phyloP scores from a whole-genome alignment of 2,113 vertebrate species.

The Gymnocephalus cernua region DNA sequence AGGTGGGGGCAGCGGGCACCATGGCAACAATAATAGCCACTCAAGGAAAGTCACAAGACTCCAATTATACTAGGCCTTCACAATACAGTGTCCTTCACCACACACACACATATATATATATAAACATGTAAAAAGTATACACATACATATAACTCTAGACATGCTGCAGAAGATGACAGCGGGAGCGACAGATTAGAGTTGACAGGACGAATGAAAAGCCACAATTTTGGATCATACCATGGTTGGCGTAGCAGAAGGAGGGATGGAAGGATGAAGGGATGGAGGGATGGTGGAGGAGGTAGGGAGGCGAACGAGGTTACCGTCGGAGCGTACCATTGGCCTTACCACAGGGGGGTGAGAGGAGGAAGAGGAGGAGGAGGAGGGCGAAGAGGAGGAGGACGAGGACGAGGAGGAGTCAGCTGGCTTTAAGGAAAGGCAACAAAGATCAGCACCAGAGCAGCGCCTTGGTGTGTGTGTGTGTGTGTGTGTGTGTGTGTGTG shows the following conservation, averaged over 20 bases:
- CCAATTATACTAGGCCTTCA: conserved; percentile 44
- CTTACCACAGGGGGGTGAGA: conserved; percentile 98
- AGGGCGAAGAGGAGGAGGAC: conserved; percentile 87
- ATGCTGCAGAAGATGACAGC: conserved; percentile 71
- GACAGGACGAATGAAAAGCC: conserved; percentile 35
- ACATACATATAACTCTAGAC: conserved; percentile 37
- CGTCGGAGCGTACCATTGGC: conserved; percentile 89
- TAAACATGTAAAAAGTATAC: conserved; percentile 48
- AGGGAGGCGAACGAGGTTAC: conserved; percentile 79
- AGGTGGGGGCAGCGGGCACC: conserved; percentile 31
- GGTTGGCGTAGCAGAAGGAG: conserved; percentile 59
- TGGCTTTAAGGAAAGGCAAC: conserved; percentile 99
- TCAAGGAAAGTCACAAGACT: conserved; percentile 63
- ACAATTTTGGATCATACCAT: conserved; percentile 66
- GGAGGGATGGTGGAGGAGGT: conserved; percentile 63
- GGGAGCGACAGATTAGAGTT: conserved; percentile 36
- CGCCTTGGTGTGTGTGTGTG: conserved; percentile 47
- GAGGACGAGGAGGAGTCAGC: conserved; percentile 91
- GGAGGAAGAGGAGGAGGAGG: conserved; percentile 87
- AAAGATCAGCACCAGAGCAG: conserved; percentile 92
- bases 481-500: conserved; percentile 18
- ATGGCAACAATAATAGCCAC: conserved; percentile 67
- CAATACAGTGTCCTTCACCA: conserved; percentile 50
- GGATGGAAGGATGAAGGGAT: conserved; percentile 50
- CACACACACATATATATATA: conserved; percentile 27